phyloP scores from a whole-genome alignment of 2,113 vertebrate genomes.

The Sigmodon hispidus region DNA sequence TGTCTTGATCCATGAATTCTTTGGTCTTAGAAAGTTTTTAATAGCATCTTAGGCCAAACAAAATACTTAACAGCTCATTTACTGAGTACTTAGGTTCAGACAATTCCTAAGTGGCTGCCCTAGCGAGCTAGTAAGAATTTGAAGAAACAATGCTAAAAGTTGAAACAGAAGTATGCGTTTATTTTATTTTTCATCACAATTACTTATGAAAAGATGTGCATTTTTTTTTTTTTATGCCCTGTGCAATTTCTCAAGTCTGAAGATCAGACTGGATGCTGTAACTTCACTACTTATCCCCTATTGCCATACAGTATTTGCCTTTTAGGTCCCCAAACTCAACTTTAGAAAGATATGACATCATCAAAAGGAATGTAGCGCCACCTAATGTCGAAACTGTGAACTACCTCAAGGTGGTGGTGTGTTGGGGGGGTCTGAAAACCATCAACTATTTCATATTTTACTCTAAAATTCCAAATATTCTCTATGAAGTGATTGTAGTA shows the following conservation, averaged over 20 bases:
- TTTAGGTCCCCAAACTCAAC: background rate
- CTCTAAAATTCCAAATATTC: conserved; percentile 3
- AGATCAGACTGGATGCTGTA: background rate
- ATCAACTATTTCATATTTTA: background rate
- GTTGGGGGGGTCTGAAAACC: background rate
- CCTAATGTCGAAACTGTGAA: conserved; percentile 77
- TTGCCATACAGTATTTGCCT: background rate
- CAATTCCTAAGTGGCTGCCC: background rate
- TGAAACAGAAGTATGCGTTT: background rate
- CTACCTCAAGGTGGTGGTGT: conserved; percentile 11
- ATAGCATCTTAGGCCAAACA: conserved; percentile 12
- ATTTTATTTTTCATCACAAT: conserved; percentile 25
- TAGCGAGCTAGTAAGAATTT: background rate
- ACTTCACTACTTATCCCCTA: background rate
- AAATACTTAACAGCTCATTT: conserved; percentile 18
- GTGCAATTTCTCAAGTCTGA: background rate
- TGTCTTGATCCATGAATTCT: conserved; percentile 19
- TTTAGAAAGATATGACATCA: conserved; percentile 64
- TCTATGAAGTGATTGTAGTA: background rate
- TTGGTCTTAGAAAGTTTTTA: conserved; percentile 27
- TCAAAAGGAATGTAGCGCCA: conserved; percentile 78
- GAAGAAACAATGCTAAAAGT: conserved; percentile 22
- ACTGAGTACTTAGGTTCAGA: conserved; percentile 15
- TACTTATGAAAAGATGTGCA: background rate
- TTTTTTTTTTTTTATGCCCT: background rate